Evolutionary conservation across 1,140 invertebrate genomes (phyloP).

Genomic region (Eupeodes corollae): DNA sequence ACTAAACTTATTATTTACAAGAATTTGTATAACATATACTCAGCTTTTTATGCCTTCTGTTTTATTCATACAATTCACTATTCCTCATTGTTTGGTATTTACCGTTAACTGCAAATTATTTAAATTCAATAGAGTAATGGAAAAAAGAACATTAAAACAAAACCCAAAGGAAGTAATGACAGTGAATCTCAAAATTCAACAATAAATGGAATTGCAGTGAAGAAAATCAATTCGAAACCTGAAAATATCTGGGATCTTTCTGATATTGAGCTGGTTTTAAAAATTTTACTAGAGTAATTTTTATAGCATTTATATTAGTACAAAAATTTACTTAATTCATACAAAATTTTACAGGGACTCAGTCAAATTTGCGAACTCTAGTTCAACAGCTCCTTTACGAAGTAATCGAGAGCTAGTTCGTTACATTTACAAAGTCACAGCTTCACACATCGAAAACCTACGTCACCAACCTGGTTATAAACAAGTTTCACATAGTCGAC

Average conservation of each 20-base stretch:
- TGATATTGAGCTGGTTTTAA: constrained; percentile 21
- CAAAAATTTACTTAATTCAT: background rate
- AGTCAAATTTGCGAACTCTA: constrained; percentile 22
- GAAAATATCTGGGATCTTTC: constrained; percentile 33
- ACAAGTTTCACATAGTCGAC: constrained; percentile 26
- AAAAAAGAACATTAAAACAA: background rate
- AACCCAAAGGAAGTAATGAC: constrained; percentile 5
- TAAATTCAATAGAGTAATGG: background rate
- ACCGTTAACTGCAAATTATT: no score
- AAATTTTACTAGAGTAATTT: constrained; percentile 27
- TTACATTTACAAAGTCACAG: constrained; percentile 19
- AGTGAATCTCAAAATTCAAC: constrained; percentile 15
- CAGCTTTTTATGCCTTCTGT: no score
- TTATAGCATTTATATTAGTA: no score
- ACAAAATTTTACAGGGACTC: constrained; percentile 14
- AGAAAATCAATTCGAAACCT: constrained; percentile 15
- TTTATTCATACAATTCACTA: no score
- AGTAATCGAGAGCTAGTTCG: constrained; percentile 20
- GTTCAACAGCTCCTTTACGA: constrained; percentile 17
- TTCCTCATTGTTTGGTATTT: no score
- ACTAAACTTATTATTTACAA: no score
- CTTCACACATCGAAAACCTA: constrained; percentile 17
- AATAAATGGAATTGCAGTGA: constrained; percentile 17
- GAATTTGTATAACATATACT: no score
- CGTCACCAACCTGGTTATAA: constrained; percentile 28